Base-by-base conservation (phyloP, 2,113 vertebrate species). In the Cheirogaleus medius region DNA sequence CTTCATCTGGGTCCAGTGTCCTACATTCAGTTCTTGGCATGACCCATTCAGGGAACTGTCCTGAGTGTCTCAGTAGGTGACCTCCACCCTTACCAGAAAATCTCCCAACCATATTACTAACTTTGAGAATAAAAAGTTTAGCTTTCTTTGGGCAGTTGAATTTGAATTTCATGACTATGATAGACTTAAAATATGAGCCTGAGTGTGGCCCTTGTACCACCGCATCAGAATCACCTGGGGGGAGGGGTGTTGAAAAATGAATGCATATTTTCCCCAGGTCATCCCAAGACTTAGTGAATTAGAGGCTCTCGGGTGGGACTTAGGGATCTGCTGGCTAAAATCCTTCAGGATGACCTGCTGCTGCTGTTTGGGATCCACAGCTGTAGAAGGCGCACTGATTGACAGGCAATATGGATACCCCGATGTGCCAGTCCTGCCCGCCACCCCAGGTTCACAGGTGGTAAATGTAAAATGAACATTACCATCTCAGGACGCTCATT, bases 91-190 rank as follows among this genome's bases (percentile, higher is more conserved):
- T 73, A 34, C 39, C 34, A 47, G 47, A 20, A 58, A 93, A 52
- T 68, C 27, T 87, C 10, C n/a, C 37, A 90, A 82, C 64, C 39
- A 74, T 34, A 73, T 32, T 63, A 87, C 27, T 60, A 32, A 84
- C 63, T 82, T 85, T 25, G 80, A 76, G 52, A 54, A 87, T 73
- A 63, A 91, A 96, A 93, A 39, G 25, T 52, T 83, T 95, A n/a
- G 63, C 34, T 94, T 93, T 91, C 77, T n/a, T 91, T 69, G 56
- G 68, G 56, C 64, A 18, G 58, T n/a, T 91, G 54, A 63, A 60
- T 29, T 91, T 91, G 14, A 74, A 95, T 89, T 95, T 87, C 52
- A 47, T 49, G 37, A 37, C 32, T 49, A 17, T 20, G 49, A 90
- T 15, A 42, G 58, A 49, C 64, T 94, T 8, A 54, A 86, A 97